Percentiles rank a stretch among this genome's conserved stretches.
These are phyloP conservation scores for Uloborus diversus DNA, from an alignment of 1,140 invertebrate species.

Conservation along the genomic window DNA sequence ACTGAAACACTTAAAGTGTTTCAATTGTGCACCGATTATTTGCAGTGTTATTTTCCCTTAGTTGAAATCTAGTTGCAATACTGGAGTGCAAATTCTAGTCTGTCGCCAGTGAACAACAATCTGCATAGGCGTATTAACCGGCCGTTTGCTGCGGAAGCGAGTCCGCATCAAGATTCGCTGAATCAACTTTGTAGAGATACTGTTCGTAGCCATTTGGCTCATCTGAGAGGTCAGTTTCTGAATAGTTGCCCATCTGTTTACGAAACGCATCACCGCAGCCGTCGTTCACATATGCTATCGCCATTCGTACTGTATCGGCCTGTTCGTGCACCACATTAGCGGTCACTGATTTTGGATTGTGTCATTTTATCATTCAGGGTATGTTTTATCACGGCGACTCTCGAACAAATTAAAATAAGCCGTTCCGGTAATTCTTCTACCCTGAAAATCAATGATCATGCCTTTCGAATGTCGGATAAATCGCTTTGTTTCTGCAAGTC, in stretches of 20 bases:
- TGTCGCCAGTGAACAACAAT: too few relatives aligned
- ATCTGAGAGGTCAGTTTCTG: neutral
- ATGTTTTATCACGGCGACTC: neutral
- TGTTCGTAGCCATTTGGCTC: neutral
- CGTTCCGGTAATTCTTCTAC: neutral
- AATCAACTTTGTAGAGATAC: neutral
- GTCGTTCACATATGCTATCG: neutral
- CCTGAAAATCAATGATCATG: neutral
- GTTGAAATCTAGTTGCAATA: neutral
- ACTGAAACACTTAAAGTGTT: too few relatives aligned
- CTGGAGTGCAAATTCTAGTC: neutral
- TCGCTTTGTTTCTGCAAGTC: neutral
- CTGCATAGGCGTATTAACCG: neutral
- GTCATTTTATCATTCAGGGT: neutral
- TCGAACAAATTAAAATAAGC: neutral
- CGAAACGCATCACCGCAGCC: neutral
- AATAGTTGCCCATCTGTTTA: neutral
- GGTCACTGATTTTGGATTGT: neutral
- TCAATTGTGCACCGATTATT: too few relatives aligned
- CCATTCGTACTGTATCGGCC: too few relatives aligned
- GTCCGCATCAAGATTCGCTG: neutral
- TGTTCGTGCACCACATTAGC: neutral
- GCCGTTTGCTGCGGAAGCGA: neutral
- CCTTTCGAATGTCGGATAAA: neutral
- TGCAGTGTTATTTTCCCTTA: neutral